These are phyloP conservation scores for Oligia strigilis DNA, from an alignment of 2,888 invertebrate genomes.

Conservation along the genomic window DNA sequence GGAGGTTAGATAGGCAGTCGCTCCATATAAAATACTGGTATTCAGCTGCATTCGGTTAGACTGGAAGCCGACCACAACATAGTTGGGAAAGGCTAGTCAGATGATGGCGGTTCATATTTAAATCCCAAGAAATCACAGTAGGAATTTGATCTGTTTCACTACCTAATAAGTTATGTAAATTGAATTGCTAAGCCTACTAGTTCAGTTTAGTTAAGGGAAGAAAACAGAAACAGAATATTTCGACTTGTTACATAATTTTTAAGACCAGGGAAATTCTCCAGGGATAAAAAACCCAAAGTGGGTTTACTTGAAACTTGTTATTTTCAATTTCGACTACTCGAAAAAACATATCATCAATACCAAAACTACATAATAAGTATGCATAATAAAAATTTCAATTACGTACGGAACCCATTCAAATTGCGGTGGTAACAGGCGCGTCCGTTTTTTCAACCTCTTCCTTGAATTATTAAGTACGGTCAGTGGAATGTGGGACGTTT, in stretches of 20 bases:
- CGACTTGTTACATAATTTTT: neutral
- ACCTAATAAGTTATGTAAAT: neutral
- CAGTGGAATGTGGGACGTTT: conserved; percentile 74
- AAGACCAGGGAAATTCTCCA: neutral
- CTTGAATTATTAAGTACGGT: conserved; percentile 75
- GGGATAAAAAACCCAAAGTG: neutral
- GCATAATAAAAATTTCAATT: conserved; percentile 26
- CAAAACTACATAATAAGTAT: conserved; percentile 8
- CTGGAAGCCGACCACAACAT: too few species aligned
- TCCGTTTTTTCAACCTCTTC: conserved; percentile 67
- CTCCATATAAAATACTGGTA: too few species aligned
- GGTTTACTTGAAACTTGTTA: conserved; percentile 13
- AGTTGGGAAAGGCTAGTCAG: too few species aligned
- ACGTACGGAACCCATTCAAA: conserved; percentile 48
- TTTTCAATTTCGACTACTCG: conserved; percentile 32
- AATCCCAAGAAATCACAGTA: neutral
- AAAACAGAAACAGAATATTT: neutral
- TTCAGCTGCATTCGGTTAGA: too few species aligned
- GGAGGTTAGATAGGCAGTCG: too few species aligned
- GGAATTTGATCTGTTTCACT: neutral
- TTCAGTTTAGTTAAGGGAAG: neutral
- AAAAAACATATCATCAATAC: conserved; percentile 15
- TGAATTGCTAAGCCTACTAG: neutral
- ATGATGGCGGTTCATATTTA: neutral
- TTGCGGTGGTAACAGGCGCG: conserved; percentile 5